Conservation (phyloP, 2,113 vertebrate genomes). For the Oreocharis arfaki region DNA sequence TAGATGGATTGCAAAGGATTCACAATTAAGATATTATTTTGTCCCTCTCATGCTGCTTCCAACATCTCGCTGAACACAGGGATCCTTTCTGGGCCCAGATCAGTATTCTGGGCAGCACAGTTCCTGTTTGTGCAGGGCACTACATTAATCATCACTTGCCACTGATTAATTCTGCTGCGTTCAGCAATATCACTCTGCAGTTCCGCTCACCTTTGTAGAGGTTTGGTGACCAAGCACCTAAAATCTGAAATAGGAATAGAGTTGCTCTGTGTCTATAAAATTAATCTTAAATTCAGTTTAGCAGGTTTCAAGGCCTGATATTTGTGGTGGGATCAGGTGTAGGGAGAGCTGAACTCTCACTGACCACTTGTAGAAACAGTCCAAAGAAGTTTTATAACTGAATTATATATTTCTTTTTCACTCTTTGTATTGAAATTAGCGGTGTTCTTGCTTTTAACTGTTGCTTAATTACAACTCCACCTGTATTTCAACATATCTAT, state of each 20-base stretch:
- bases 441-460: not conserved
- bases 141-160: not conserved
- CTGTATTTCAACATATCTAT: not conserved
- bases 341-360: not conserved
- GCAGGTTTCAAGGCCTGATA: not conserved
- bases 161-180: not conserved
- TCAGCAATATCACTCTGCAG: not conserved
- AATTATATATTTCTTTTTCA: not conserved
- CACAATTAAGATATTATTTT: slow-evolving; percentile 16
- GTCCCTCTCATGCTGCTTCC: not conserved
- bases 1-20: not conserved
- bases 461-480: not conserved
- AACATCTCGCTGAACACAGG: not conserved
- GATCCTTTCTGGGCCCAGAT: not conserved
- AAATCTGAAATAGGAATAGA: not conserved
- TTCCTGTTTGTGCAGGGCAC: not conserved
- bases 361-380: not conserved
- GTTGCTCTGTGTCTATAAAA: not conserved
- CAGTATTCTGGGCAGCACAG: not conserved
- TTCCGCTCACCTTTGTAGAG: not conserved
- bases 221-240: not conserved
- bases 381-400: not conserved
- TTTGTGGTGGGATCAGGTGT: not conserved
- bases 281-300: not conserved
- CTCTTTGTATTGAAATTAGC: not conserved